Evolutionary conservation across 2,888 invertebrate genomes (phyloP).

Genomic region (Cephus spinipes): DNA sequence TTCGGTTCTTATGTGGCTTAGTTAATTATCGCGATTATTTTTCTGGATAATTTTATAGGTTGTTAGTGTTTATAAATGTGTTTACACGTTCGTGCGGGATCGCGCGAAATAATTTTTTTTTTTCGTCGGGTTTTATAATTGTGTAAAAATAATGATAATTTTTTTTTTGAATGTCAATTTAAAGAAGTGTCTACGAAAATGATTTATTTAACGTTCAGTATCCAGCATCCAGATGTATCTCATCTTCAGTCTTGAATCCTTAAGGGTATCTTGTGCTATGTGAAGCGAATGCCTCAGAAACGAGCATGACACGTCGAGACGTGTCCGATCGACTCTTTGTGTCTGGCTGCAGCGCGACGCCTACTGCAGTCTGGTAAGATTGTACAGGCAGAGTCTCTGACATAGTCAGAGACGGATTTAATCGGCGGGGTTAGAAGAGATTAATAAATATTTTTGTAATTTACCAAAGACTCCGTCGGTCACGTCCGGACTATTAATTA

Average conservation of each 20-base stretch:
- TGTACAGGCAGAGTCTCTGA: constrained; percentile 27
- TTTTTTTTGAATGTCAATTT: background rate
- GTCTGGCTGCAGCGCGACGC: constrained; percentile 44
- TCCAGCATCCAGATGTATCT: background rate
- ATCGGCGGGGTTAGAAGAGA: background rate
- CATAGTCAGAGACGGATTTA: constrained; percentile 15
- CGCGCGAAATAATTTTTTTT: background rate
- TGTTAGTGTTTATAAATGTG: background rate
- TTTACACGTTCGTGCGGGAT: background rate
- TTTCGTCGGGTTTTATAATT: background rate
- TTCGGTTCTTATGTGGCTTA: background rate
- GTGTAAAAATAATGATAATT: background rate
- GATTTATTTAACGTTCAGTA: background rate
- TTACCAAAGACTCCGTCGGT: background rate
- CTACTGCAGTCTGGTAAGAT: constrained; percentile 40
- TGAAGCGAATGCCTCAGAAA: background rate
- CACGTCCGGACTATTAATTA: background rate
- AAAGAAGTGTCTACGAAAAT: background rate
- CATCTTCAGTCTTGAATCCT: background rate
- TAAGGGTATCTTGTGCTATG: background rate
- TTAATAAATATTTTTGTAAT: background rate
- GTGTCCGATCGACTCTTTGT: constrained; percentile 47
- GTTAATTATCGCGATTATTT: background rate
- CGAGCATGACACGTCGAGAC: constrained; percentile 34
- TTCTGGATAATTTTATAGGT: background rate